Conservation (phyloP, 2,888 invertebrate genomes). For the Sussaba pulchella region DNA sequence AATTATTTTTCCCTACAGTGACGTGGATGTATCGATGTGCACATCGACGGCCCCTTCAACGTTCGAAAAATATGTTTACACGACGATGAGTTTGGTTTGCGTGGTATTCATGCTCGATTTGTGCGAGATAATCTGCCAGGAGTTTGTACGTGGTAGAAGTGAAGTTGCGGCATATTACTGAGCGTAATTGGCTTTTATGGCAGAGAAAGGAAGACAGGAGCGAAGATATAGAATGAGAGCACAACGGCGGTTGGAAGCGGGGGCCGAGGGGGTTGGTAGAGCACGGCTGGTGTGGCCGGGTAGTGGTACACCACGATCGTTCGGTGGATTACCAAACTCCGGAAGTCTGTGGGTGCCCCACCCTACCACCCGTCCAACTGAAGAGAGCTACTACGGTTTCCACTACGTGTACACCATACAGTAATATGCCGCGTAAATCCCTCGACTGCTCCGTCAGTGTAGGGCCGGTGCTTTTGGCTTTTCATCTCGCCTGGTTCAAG, state of each 20-base stretch:
- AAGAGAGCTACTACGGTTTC: constrained; percentile 25
- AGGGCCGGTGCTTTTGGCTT: constrained; percentile 1
- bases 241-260: too few species aligned
- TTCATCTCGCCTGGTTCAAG: constrained; percentile 15
- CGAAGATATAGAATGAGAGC: constrained; percentile 38
- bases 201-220: constrained; percentile 36
- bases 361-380: constrained; percentile 35
- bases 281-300: constrained; percentile 50
- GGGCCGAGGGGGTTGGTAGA: neutral
- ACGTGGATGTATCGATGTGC: too few species aligned
- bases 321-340: constrained; percentile 69
- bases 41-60: neutral
- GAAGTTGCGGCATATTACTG: constrained; percentile 26
- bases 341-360: constrained; percentile 53
- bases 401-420: constrained; percentile 27
- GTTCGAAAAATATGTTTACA: neutral
- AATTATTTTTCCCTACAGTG: too few species aligned
- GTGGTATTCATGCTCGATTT: constrained; percentile 29
- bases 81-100: neutral
- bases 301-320: constrained; percentile 68
- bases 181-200: constrained; percentile 56
- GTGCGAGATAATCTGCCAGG: constrained; percentile 44
- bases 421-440: constrained; percentile 25
- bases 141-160: constrained; percentile 15
- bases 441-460: constrained; percentile 14